phyloP scores from a whole-genome alignment of 2,113 vertebrate species.

The Brachypteracias leptosomus region DNA sequence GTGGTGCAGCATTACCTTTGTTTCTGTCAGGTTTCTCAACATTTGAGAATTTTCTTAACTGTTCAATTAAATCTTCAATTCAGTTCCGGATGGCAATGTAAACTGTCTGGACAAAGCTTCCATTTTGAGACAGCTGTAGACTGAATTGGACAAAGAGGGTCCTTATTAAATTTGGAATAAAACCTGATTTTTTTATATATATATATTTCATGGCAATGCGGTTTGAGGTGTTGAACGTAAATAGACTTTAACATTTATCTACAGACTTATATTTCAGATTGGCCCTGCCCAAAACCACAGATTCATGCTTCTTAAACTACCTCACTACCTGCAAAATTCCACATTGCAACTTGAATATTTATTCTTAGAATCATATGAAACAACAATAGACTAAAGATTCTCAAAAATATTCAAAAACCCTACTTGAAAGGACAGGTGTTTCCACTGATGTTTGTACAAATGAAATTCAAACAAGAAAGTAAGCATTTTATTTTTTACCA shows the following conservation, averaged over 20 bases:
- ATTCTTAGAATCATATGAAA: neutral
- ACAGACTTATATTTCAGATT: neutral
- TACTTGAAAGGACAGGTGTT: neutral
- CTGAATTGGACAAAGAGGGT: neutral
- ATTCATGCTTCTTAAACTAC: neutral
- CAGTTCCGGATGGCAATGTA: neutral
- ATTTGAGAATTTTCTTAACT: neutral
- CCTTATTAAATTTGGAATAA: neutral
- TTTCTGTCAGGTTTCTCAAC: neutral
- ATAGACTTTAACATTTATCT: neutral
- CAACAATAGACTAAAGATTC: neutral
- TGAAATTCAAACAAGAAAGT: neutral
- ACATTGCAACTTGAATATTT: neutral
- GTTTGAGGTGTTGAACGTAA: neutral
- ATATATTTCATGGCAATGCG: neutral
- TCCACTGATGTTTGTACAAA: neutral
- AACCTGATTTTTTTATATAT: neutral
- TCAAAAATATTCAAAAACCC: neutral
- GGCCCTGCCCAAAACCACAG: neutral
- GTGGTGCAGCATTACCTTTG: neutral
- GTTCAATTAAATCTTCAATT: neutral
- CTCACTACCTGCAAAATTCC: neutral
- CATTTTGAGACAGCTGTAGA: neutral
- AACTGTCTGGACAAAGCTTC: neutral
- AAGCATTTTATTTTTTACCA: neutral